Evolutionary conservation across 1,140 invertebrate genomes (phyloP).

Genomic region (Triops longicaudatus): DNA sequence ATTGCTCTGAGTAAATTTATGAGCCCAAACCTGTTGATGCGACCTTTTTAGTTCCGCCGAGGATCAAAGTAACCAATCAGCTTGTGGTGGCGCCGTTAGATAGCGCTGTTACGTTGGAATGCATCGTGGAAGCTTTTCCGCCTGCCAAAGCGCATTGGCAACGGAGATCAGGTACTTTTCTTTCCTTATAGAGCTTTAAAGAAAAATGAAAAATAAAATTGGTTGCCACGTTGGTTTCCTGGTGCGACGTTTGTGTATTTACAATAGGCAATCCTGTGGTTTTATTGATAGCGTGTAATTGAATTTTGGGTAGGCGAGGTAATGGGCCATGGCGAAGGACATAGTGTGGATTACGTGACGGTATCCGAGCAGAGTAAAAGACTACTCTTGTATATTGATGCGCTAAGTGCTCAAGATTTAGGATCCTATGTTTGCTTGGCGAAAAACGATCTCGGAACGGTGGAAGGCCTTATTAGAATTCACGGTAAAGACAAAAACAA

Average conservation of each 20-base stretch:
- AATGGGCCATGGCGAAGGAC: not conserved
- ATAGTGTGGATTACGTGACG: not conserved
- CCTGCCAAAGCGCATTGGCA: slow-evolving; percentile 79
- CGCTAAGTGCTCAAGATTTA: slow-evolving; percentile 8
- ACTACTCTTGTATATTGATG: not conserved
- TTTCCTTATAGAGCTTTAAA: no score
- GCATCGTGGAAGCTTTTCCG: slow-evolving; percentile 15
- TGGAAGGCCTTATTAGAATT: not conserved
- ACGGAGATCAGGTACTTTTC: not conserved
- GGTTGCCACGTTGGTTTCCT: not conserved
- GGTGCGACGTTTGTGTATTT: not conserved
- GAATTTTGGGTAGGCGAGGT: not conserved
- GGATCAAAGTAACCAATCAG: slow-evolving; percentile 18
- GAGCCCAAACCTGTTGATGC: not conserved
- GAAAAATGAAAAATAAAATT: not conserved
- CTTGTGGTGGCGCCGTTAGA: not conserved
- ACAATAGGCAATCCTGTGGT: not conserved
- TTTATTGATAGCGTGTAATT: not conserved
- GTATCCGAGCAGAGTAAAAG: not conserved
- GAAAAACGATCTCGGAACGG: not conserved
- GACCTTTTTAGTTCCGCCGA: not conserved
- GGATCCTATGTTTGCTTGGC: not conserved
- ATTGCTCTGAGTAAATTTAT: not conserved
- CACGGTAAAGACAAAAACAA: not conserved
- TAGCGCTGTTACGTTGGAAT: slow-evolving; percentile 3